These are phyloP conservation scores for Helleia helle DNA, from an alignment of 2,888 invertebrate species.

Conservation along the genomic window DNA sequence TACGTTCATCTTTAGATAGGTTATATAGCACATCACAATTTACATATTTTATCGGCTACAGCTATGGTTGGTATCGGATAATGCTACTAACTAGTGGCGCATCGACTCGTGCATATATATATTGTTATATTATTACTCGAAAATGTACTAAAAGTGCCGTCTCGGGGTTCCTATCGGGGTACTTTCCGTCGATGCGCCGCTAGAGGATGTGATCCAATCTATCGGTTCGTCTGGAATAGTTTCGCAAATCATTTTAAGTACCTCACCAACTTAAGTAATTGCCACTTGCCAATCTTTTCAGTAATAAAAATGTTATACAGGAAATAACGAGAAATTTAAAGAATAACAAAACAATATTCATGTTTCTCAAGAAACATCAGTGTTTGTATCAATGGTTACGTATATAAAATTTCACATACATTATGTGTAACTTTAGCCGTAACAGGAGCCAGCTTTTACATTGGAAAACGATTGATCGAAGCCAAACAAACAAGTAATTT, in stretches of 20 bases:
- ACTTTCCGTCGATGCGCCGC: background rate
- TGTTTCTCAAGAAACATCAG: too few species aligned
- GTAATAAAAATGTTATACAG: slow-evolving; percentile 4
- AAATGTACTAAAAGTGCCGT: background rate
- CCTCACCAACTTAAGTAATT: slow-evolving; percentile 32
- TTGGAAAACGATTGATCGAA: background rate
- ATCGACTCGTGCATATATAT: background rate
- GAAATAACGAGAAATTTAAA: background rate
- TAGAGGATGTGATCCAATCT: background rate
- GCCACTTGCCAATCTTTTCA: slow-evolving; percentile 20
- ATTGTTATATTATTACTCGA: background rate
- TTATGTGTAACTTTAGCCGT: too few species aligned
- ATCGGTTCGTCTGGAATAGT: background rate
- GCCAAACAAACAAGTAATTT: slow-evolving; percentile 1
- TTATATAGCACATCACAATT: slow-evolving; percentile 51
- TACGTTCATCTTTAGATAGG: slow-evolving; percentile 61
- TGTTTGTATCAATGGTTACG: too few species aligned
- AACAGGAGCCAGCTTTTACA: background rate
- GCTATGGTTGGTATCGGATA: slow-evolving; percentile 34
- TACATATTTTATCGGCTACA: slow-evolving; percentile 37
- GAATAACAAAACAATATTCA: too few species aligned
- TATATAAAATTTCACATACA: too few species aligned
- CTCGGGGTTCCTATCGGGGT: background rate
- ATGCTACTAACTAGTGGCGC: slow-evolving; percentile 5
- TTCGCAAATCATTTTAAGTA: slow-evolving; percentile 30